phyloP scores from a whole-genome alignment of 2,888 invertebrate species.

The Sphecodes monilicornis region DNA sequence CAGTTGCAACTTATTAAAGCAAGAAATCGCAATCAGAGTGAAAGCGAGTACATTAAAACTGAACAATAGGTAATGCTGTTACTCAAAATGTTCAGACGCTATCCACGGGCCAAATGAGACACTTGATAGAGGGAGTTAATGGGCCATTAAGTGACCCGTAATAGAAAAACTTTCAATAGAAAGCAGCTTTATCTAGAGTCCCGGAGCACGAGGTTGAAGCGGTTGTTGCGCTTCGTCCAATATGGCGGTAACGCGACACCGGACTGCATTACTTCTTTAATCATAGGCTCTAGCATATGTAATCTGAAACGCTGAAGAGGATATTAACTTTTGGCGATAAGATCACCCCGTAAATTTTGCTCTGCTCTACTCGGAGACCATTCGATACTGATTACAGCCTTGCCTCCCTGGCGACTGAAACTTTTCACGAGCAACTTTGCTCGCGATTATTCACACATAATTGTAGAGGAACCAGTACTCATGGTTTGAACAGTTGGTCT shows the following conservation, averaged over 20 bases:
- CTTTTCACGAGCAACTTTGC: neutral
- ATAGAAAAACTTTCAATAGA: slow-evolving; percentile 54
- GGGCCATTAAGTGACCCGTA: slow-evolving; percentile 60
- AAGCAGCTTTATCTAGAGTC: slow-evolving; percentile 26
- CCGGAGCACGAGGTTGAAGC: slow-evolving; percentile 14
- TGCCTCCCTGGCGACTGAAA: neutral
- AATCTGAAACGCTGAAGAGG: slow-evolving; percentile 26
- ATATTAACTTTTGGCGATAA: slow-evolving; percentile 60
- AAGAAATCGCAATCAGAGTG: neutral
- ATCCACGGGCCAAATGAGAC: slow-evolving; percentile 4
- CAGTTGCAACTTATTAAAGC: neutral
- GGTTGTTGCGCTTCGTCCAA: slow-evolving; percentile 46
- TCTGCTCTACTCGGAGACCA: neutral
- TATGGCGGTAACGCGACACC: slow-evolving; percentile 72
- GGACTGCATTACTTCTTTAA: slow-evolving; percentile 62
- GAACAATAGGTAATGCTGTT: neutral
- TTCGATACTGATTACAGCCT: slow-evolving; percentile 38
- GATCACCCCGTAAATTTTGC: slow-evolving; percentile 39
- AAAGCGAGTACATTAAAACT: neutral
- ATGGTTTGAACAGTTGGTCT: neutral
- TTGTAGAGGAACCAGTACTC: neutral
- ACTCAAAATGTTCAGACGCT: neutral
- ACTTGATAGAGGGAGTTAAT: slow-evolving; percentile 48
- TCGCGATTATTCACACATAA: slow-evolving; percentile 8
- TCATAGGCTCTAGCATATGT: slow-evolving; percentile 45